Evolutionary conservation across 1,140 invertebrate species (phyloP), one percentile per base, ranked within the genome.

Genomic region (Platorchestia sp.): DNA sequence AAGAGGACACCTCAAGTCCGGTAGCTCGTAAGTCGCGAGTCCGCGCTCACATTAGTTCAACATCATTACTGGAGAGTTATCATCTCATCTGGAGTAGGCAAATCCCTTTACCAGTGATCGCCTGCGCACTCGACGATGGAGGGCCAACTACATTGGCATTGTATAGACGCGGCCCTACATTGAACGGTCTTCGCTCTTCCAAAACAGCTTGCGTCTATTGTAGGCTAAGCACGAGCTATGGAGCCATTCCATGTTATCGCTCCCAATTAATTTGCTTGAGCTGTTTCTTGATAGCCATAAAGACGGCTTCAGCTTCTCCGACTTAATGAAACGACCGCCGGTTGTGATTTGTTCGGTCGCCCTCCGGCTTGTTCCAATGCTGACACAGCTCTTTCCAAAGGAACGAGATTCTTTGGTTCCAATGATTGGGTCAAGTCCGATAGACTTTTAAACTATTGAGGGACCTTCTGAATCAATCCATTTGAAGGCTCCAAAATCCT

Each of bases 191-290:
- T 89, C n/a, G 87, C 87, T 89, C 41, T 89, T 89, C 91, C 45
- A 44, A 93, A 47, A 47, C 91, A 93, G 43, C 91, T 93, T 93
- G 6, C 40, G 43, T 93, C 91, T 43, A 93, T 93, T 93, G 91
- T 93, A 47, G 45, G 91, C 91, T 93, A 45, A 93, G 45, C 45
- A 93, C 43, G 43, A 47, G 43, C 91, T 93, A 93, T 47, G 91
- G 91, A 93, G 45, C 91, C 45, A 93, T 93, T 93, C 91, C 91
- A 47, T 93, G 91, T 93, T 93, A 93, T 93, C 91, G 91, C 91
- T 93, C 40, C 91, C 91, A 93, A 93, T 93, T 93, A 93, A 93
- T 93, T 93, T 93, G 91, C 43, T 93, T 93, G 91, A 93, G 91
- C 91, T 47, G 91, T 93, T 93, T 93, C 91, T 93, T 93, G 91